Conservation (phyloP, 2,888 invertebrate species). For the Drepanosiphum platanoidis region DNA sequence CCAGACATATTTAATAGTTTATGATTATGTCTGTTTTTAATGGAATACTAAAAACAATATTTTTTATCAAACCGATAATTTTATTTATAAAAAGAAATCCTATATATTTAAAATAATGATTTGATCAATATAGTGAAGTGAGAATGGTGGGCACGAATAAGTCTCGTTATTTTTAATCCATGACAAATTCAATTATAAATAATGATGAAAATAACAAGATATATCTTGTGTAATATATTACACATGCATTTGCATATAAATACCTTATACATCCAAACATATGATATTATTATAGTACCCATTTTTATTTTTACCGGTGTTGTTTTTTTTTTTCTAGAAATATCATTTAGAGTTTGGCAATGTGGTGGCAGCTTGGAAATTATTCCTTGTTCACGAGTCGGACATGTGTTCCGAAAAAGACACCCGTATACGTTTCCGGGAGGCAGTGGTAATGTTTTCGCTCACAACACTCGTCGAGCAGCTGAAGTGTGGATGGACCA, state of each 20-base stretch:
- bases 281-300: conserved; percentile 13
- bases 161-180: too few relatives aligned
- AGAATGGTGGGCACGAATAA: too few relatives aligned
- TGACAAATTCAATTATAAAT: background rate
- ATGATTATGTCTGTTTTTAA: too few relatives aligned
- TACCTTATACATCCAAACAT: background rate
- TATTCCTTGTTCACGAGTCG: conserved; percentile 95
- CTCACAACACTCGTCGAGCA: conserved; percentile 92
- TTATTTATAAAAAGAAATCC: too few relatives aligned
- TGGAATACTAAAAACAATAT: too few relatives aligned
- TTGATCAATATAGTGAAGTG: too few relatives aligned
- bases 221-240: conserved; percentile 65
- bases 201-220: background rate
- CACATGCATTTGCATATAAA: conserved; percentile 64
- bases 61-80: too few relatives aligned
- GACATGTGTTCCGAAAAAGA: conserved; percentile 93
- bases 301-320: conserved; percentile 57
- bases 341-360: conserved; percentile 93
- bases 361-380: conserved; percentile 97
- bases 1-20: too few relatives aligned
- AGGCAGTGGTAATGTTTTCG: conserved; percentile 96
- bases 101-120: too few relatives aligned
- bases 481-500: conserved; percentile 99
- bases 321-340: conserved; percentile 69
- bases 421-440: conserved; percentile 99